Evolutionary conservation across 2,888 invertebrate species (phyloP), one percentile per base, ranked within the genome.

Genomic region (Melanotus villosus): DNA sequence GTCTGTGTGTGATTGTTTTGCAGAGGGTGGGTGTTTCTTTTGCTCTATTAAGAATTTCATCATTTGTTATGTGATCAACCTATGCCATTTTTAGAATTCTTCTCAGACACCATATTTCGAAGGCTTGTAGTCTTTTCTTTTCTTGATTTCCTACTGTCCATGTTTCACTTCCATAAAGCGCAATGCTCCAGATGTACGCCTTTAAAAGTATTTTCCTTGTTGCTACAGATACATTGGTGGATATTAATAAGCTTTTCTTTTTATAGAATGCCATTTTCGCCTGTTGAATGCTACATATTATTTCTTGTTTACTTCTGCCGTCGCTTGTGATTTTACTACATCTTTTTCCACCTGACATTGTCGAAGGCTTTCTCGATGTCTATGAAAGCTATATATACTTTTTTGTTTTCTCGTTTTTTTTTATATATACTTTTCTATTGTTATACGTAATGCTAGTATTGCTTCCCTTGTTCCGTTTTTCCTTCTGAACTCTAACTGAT

Each of bases 401-500:
- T 3, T 3, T 7, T 26, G 26, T 26, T 26, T 7, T 26, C 7
- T 3, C 4, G 4, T 26, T 3, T 26, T 26, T 7, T 26, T 26
- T 26, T 7, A 5, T 3, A 26, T 26, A 4, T 6, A 6, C 50
- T 26, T 41, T 19, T 59, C 41, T 10, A 36, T 38, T 43, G 18
- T 21, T 59, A 43, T 2, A 10, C 21, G 5, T 43, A 38, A 14
- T 41, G 43, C 16, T 30, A 47, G 7, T 59, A 19, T 18, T 41
- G 59, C 38, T 30, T 50, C 50, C 2, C 50, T 7, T 23, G 50
- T 26, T 16, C 26, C 50, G 12, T 5, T 16, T 6, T 23, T 23
- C 18, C 14, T 50, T 10, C 50, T 23, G 12, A 50, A 50, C 21
- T 23, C 50, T 6, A 50, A 50, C 10, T 50, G 50, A 12, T 50